These are phyloP conservation scores for Phalera bucephala DNA, from an alignment of 2,888 invertebrate genomes.

Conservation along the genomic window DNA sequence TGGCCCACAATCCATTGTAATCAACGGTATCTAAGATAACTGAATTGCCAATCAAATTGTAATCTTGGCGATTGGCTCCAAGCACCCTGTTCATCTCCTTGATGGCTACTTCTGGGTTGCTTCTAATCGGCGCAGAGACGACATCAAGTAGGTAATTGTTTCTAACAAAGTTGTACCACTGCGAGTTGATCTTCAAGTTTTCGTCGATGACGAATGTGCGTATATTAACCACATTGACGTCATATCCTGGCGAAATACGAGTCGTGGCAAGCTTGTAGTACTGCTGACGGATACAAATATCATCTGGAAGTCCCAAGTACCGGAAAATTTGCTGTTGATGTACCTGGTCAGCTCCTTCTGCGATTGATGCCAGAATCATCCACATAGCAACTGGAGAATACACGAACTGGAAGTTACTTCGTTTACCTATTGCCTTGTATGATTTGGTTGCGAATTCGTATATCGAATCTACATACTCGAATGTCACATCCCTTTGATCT, in stretches of 20 bases:
- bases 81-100: background rate
- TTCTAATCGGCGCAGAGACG: background rate
- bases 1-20: background rate
- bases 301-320: background rate
- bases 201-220: background rate
- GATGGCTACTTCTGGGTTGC: background rate
- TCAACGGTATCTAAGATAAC: background rate
- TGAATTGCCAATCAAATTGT: background rate
- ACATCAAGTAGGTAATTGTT: background rate
- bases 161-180: background rate
- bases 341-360: background rate
- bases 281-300: background rate
- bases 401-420: background rate
- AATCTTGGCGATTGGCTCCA: background rate
- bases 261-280: background rate
- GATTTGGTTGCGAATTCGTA: background rate
- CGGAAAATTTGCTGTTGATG: background rate
- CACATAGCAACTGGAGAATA: background rate
- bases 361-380: background rate
- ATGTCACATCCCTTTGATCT: background rate
- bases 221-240: background rate
- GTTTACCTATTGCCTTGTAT: background rate
- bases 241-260: background rate
- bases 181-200: background rate
- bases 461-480: background rate